These are phyloP conservation scores for Nomada fabriciana DNA, from an alignment of 2,888 invertebrate species.

Conservation along the genomic window DNA sequence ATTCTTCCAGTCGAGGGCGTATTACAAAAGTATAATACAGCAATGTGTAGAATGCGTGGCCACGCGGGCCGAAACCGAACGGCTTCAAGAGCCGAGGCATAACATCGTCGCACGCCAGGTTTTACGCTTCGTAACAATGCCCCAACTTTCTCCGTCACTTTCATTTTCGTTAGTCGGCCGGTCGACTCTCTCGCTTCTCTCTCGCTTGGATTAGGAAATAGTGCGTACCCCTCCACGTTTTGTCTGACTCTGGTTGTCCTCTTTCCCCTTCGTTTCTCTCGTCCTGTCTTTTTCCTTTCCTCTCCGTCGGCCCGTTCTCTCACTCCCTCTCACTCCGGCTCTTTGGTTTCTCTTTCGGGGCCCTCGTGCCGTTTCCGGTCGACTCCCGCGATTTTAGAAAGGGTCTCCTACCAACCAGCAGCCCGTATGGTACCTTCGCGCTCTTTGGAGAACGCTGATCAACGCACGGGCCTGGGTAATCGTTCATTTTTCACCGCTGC, in stretches of 20 bases:
- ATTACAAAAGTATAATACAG: not conserved
- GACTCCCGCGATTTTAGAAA: constrained; percentile 81
- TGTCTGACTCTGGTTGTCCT: constrained; percentile 41
- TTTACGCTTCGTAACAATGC: constrained; percentile 83
- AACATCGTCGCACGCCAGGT: constrained; percentile 71
- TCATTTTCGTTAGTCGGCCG: constrained; percentile 83
- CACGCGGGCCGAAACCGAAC: constrained; percentile 56
- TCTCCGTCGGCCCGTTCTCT: constrained; percentile 5
- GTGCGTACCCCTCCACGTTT: constrained; percentile 65
- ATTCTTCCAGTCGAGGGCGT: not conserved
- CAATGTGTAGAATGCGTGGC: constrained; percentile 11
- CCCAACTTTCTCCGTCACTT: constrained; percentile 84
- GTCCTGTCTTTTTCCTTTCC: constrained; percentile 41
- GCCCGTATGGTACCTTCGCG: constrained; percentile 46
- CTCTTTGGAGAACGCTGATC: constrained; percentile 51
- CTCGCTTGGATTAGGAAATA: constrained; percentile 70
- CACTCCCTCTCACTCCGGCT: not conserved
- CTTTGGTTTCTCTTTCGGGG: constrained; percentile 51
- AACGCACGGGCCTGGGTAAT: constrained; percentile 3
- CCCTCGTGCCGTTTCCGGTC: constrained; percentile 65
- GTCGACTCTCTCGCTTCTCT: constrained; percentile 72
- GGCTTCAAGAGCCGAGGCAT: constrained; percentile 52
- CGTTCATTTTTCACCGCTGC: not conserved
- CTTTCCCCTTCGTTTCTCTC: constrained; percentile 30
- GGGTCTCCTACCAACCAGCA: constrained; percentile 69